Evolutionary conservation across 2,113 vertebrate genomes (phyloP).

Genomic region (Phrynosoma blainvillii): DNA sequence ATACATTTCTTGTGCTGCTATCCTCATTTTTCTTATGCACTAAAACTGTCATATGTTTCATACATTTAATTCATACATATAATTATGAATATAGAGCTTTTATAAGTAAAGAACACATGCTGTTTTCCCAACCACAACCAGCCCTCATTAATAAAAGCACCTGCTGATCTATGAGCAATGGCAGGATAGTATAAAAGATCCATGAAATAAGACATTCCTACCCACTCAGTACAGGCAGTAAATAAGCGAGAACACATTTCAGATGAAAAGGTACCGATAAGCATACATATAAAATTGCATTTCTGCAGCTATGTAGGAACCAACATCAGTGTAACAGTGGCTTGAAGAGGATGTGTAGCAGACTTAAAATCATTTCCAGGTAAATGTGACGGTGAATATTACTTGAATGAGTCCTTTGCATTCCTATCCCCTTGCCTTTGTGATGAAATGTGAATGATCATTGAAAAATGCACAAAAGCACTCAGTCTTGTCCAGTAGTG

Average conservation of each 20-base stretch:
- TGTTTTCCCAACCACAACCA: not conserved
- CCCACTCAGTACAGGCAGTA: not conserved
- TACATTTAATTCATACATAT: not conserved
- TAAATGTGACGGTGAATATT: not conserved
- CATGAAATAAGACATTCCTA: slow-evolving; percentile 7
- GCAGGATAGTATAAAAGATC: not conserved
- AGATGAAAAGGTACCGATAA: not conserved
- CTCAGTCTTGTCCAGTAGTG: too few species aligned
- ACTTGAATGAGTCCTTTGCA: too few species aligned
- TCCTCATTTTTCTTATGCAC: not conserved
- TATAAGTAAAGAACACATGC: not conserved
- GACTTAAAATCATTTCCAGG: not conserved
- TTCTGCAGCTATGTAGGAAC: not conserved
- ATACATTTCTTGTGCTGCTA: not conserved
- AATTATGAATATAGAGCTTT: not conserved
- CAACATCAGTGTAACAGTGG: not conserved
- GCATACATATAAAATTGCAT: slow-evolving; percentile 1
- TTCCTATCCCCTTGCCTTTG: too few species aligned
- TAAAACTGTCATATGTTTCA: not conserved
- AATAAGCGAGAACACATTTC: not conserved
- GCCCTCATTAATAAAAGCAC: not conserved
- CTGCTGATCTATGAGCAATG: not conserved
- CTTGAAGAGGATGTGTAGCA: not conserved
- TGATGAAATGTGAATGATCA: too few species aligned
- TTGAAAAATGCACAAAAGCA: too few species aligned